Base-by-base conservation (phyloP, 2,888 invertebrate genomes). In the Melieria crassipennis region DNA sequence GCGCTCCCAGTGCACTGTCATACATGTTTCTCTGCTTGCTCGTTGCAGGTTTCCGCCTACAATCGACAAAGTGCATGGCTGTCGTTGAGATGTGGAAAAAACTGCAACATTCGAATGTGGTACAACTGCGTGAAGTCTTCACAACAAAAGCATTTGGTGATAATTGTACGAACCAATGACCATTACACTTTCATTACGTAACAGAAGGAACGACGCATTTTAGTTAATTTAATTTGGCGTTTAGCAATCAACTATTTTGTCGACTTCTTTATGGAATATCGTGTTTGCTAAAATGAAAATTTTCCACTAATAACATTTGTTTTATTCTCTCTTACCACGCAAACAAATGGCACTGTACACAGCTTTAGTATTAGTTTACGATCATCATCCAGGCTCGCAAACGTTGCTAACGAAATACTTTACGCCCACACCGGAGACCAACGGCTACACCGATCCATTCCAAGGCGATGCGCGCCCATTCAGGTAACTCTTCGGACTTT, bases 101-200 rank as follows among this genome's bases (percentile, higher is more conserved):
- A 87, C 89, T 99, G 71, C 92, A 93, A 83, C 98, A 99, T 88
- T 95, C 98, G 80, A 98, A 98, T 89, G 91, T 99, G 78, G 95
- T 98, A 73, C 94, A 94, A 80, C 88, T 99, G 71, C 91, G 94
- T 82, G 97, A 98, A 86, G 94, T 95, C 78, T 97, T 98, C 88
- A 94, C 95, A 52, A 98, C 98, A 56, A 96, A 97, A 88, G 94
- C 94, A 62, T 99, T 99, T 88, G 96, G 96, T 80, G 99, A 99
- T 88, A 93, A 94, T 88, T 98, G 96, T 97, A 87, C 91, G 93
- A 90, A 60, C 30, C 30, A 30, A 30, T 30, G 30, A 30, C 30
- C 30, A 1, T 30, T 3, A 30, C 30, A 30, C 30, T 30, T 30
- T 30, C 30, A 30, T 30, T 30, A 30, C 30, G 30, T 30, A 30